Evolutionary conservation across 1,140 invertebrate species (phyloP), one percentile per base, ranked within the genome.

Genomic region (Amyelois transitella): DNA sequence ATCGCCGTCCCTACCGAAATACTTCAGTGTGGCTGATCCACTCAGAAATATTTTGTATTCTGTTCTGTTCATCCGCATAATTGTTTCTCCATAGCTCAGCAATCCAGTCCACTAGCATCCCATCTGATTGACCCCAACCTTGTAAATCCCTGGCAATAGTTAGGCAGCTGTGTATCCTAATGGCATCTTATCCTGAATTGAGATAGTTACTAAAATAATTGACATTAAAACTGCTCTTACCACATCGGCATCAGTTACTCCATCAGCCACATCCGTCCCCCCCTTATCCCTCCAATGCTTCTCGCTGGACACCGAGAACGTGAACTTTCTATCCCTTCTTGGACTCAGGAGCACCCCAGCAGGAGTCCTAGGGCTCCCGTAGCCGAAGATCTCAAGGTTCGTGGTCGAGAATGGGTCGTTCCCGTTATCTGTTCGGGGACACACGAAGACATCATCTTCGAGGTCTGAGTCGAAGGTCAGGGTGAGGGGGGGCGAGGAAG

Each of bases 201-300:
- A n/a, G n/a, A n/a, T n/a, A n/a, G n/a, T n/a, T n/a, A n/a, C n/a
- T n/a, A n/a, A n/a, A n/a, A n/a, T n/a, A n/a, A n/a, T n/a, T n/a
- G n/a, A n/a, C n/a, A n/a, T n/a, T n/a, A n/a, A n/a, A n/a, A n/a
- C n/a, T n/a, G n/a, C n/a, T n/a, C 75, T 75, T 62, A 84, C 81
- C 74, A 73, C 82, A 68, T 87, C 84, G 55, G 72, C 50, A 48
- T 75, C 77, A 17, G 49, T 58, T 8, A 77, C 62, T 1, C 77
- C 81, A 55, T 86, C 81, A 58, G 77, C 76, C 0, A 82, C 76
- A 49, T 81, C 82, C 55, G 84, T 88, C 58, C 84, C 84, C 0
- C 82, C 84, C 69, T 88, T 88, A 50, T 88, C 84, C 51, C 81
- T 53, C 81, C 82, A 86, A 54, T 86, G 81, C 50, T 85, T 87